Conservation (phyloP, 2,113 vertebrate genomes). For the Saguinus midas region DNA sequence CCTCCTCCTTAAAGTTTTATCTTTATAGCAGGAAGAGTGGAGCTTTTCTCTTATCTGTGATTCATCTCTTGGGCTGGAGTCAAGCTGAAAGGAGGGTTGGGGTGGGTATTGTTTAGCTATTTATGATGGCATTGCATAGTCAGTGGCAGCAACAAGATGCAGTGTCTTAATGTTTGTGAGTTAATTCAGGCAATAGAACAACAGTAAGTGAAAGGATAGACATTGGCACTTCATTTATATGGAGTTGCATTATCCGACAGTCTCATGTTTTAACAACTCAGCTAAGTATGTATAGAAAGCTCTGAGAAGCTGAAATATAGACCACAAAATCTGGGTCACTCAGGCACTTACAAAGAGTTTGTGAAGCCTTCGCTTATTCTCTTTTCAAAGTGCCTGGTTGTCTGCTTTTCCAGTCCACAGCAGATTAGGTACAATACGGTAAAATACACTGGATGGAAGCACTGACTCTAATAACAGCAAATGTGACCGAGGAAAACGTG, state of each 20-base stretch:
- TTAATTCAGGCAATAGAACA: neutral
- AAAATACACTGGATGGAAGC: neutral
- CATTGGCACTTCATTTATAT: neutral
- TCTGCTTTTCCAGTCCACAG: neutral
- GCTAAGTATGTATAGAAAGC: neutral
- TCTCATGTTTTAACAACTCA: neutral
- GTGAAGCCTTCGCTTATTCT: neutral
- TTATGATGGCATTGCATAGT: neutral
- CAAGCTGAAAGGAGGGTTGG: neutral
- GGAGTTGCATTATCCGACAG: neutral
- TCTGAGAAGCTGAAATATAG: neutral
- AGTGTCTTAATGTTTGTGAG: neutral
- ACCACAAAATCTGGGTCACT: neutral
- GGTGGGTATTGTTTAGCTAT: neutral
- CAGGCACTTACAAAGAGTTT: neutral
- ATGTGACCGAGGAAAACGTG: neutral
- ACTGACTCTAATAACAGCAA: neutral
- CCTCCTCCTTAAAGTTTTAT: neutral
- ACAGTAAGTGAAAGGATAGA: neutral
- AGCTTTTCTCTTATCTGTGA: neutral
- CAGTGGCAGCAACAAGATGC: neutral
- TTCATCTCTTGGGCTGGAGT: neutral
- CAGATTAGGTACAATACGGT: neutral
- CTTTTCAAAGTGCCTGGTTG: neutral
- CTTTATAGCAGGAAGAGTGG: neutral